Evolutionary conservation across 2,797 vertebrate species (phyloP).

Genomic region (Crocidura indochinensis): DNA sequence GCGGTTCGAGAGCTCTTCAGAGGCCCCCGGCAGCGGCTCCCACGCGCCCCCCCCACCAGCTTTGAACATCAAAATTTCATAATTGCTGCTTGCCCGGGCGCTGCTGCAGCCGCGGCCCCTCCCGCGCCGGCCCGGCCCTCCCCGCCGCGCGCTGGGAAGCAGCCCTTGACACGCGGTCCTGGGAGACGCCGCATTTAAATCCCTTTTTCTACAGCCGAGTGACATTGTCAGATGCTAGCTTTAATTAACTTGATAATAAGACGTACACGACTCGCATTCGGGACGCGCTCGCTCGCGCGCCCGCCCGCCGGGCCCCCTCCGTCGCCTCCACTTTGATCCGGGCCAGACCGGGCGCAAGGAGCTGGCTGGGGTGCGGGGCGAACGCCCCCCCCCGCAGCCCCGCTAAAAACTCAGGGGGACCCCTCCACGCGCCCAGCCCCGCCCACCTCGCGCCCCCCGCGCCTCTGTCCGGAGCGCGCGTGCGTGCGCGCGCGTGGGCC

Average conservation of each 20-base stretch:
- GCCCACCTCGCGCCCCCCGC: background rate
- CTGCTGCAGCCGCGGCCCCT: conserved; percentile 79
- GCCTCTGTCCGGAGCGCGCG: too few species aligned
- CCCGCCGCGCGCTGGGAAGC: conserved; percentile 94
- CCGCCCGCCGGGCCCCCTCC: conserved; percentile 86
- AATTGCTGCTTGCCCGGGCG: conserved; percentile 96
- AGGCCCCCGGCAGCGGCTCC: conserved; percentile 72
- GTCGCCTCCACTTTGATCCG: conserved; percentile 61
- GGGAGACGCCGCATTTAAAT: conserved; percentile 98
- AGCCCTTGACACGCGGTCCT: conserved; percentile 98
- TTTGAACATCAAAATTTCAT: conserved; percentile 97
- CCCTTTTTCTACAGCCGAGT: conserved; percentile 98
- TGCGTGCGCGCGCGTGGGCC: background rate
- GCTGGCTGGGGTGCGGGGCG: too few species aligned
- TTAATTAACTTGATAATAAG: conserved; percentile 99
- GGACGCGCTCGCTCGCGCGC: conserved; percentile 92
- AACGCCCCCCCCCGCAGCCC: rapidly evolving
- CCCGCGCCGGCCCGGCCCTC: conserved; percentile 79
- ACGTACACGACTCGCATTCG: conserved; percentile 96
- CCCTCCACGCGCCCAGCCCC: background rate
- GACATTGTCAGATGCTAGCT: conserved; percentile 99
- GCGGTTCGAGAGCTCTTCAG: conserved; percentile 77
- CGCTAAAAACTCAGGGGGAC: background rate
- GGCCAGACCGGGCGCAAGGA: background rate
- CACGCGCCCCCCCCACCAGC: conserved; percentile 76